Evolutionary conservation across 2,113 vertebrate species (phyloP).

Genomic region (Empidonax alnorum): DNA sequence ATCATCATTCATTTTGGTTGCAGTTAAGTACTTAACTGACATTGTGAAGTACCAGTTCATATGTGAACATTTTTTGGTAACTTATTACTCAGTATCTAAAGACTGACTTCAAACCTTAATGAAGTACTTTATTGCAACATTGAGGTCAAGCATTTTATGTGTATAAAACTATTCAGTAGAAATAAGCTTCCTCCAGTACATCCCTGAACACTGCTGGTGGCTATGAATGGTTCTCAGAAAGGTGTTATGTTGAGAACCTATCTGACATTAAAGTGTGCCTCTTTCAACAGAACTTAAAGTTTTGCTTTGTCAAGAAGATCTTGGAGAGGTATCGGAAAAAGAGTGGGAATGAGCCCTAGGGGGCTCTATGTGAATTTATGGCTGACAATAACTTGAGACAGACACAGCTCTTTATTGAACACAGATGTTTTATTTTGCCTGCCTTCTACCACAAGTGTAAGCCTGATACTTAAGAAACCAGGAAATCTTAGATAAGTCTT

Average conservation of each 20-base stretch:
- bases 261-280: slow-evolving; percentile 1
- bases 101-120: background rate
- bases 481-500: background rate
- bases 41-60: background rate
- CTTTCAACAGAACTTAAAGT: slow-evolving; percentile 53
- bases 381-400: slow-evolving; percentile 63
- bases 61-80: background rate
- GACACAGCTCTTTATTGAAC: slow-evolving; percentile 51
- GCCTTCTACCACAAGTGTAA: background rate
- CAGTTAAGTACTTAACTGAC: background rate
- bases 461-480: background rate
- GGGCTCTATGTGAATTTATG: slow-evolving; percentile 56
- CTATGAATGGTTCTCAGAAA: slow-evolving; percentile 37
- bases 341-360: slow-evolving; percentile 29
- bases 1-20: background rate
- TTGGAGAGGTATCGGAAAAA: background rate
- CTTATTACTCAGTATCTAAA: background rate
- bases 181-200: background rate
- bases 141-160: slow-evolving; percentile 17
- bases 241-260: slow-evolving; percentile 41
- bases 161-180: slow-evolving; percentile 6
- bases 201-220: slow-evolving; percentile 18
- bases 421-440: slow-evolving; percentile 61
- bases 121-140: background rate
- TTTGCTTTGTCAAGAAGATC: slow-evolving; percentile 46